A percentile compares a stretch with the other conserved stretches of the same genome.
Conservation (phyloP, 1,140 invertebrate species). For the Marisa cornuarietis region DNA sequence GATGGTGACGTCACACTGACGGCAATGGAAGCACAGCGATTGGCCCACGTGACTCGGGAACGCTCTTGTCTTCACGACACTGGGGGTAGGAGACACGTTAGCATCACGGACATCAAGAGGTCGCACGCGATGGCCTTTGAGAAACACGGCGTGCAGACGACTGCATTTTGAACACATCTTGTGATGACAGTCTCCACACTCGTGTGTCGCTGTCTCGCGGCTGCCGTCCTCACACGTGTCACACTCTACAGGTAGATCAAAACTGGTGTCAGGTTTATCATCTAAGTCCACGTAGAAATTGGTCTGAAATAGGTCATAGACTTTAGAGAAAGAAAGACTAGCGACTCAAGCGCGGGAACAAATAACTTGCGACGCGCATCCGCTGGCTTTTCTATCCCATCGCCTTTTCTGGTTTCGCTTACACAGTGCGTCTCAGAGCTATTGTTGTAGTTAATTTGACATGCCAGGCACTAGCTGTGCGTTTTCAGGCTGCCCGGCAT, state of each 20-base stretch:
- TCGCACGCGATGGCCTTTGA: conserved; percentile 3
- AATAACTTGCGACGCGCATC: too few species aligned
- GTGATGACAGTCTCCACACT: conserved; percentile 3
- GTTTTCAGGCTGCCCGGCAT: too few species aligned
- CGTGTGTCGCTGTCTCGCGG: conserved; percentile 1
- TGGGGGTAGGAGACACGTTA: not conserved
- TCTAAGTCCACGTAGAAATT: not conserved
- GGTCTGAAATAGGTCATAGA: too few species aligned
- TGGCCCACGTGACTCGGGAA: conserved; percentile 11
- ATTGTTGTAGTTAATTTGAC: too few species aligned
- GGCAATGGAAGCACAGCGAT: conserved; percentile 14
- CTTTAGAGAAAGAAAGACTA: too few species aligned
- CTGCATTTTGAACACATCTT: conserved; percentile 11
- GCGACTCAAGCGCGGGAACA: too few species aligned
- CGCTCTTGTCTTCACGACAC: not conserved
- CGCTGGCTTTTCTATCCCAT: too few species aligned
- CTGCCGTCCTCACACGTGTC: conserved; percentile 20
- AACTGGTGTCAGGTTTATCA: too few species aligned
- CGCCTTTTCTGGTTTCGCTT: too few species aligned
- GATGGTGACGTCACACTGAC: conserved; percentile 19
- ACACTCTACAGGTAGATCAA: not conserved
- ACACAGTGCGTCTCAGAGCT: too few species aligned
- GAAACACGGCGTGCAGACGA: conserved; percentile 3
- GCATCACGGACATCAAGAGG: not conserved
- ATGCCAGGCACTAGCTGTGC: too few species aligned